Percentiles rank a stretch among this genome's conserved stretches.
phyloP scores from a whole-genome alignment of 1,140 invertebrate genomes.

The Drosophila santomea region DNA sequence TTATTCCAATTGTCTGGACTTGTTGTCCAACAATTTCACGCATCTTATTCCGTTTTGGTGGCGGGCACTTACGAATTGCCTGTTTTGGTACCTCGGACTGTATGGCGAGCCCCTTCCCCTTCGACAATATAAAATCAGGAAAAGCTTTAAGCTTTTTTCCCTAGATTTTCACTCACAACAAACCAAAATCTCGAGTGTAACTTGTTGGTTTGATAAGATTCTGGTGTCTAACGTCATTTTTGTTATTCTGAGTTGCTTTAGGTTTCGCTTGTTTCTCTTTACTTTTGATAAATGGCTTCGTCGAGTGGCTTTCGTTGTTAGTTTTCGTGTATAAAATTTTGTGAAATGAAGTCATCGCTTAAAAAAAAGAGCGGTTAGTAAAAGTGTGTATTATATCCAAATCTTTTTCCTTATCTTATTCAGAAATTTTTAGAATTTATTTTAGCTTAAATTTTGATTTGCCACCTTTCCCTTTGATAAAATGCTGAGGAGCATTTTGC shows the following conservation, averaged over 20 bases:
- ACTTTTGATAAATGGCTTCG: conserved; percentile 71
- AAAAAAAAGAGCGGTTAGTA: conserved; percentile 26
- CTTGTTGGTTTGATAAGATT: conserved; percentile 68
- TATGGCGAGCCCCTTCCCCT: background rate
- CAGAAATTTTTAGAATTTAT: conserved; percentile 30
- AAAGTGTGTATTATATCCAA: conserved; percentile 2
- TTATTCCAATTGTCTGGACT: conserved; percentile 40
- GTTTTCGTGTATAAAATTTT: conserved; percentile 57
- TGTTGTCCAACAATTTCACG: conserved; percentile 76
- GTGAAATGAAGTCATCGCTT: conserved; percentile 75
- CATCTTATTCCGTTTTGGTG: conserved; percentile 58
- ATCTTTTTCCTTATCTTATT: conserved; percentile 23
- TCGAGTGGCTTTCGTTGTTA: conserved; percentile 49
- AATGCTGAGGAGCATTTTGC: conserved; percentile 20
- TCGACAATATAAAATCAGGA: background rate
- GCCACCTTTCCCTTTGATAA: conserved; percentile 28
- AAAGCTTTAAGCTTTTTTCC: conserved; percentile 55
- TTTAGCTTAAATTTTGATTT: conserved; percentile 4
- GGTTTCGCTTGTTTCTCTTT: conserved; percentile 5
- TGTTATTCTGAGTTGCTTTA: conserved; percentile 36
- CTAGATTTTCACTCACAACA: conserved; percentile 64
- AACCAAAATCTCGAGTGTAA: conserved; percentile 54
- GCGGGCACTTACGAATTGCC: conserved; percentile 31
- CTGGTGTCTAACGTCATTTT: conserved; percentile 37
- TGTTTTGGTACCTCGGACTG: conserved; percentile 22